Evolutionary conservation across 2,113 vertebrate genomes (phyloP).

Genomic region (Opisthocomus hoazin): DNA sequence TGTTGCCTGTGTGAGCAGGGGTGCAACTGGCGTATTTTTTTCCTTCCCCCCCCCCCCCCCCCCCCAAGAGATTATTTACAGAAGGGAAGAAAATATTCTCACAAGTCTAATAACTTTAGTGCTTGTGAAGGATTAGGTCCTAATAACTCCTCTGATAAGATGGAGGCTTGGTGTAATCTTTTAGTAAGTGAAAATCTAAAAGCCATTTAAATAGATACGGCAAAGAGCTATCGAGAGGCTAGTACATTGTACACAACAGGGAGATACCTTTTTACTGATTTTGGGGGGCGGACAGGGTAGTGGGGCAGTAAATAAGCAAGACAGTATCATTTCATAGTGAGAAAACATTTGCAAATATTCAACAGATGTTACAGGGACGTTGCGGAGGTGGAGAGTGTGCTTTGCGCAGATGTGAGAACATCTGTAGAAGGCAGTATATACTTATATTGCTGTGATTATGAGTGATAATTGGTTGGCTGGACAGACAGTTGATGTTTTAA

Average conservation of each 20-base stretch:
- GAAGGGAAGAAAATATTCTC: slow-evolving; percentile 21
- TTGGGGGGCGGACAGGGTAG: not conserved
- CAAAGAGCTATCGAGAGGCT: not conserved
- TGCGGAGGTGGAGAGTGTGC: not conserved
- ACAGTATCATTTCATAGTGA: not conserved
- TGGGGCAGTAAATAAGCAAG: not conserved
- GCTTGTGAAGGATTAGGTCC: slow-evolving; percentile 31
- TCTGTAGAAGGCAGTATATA: not conserved
- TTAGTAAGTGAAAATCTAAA: slow-evolving; percentile 29
- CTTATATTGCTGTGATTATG: not conserved
- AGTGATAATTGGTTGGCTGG: slow-evolving; percentile 14
- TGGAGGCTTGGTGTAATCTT: slow-evolving; percentile 21
- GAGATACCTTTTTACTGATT: not conserved
- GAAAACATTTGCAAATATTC: not conserved
- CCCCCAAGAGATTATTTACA: not conserved
- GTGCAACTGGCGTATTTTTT: not conserved
- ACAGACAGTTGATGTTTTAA: slow-evolving; percentile 5
- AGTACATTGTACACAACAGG: not conserved
- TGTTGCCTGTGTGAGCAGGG: not conserved
- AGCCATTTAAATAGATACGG: not conserved
- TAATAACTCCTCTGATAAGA: slow-evolving; percentile 45
- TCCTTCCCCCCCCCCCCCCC: accelerated
- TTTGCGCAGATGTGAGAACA: slow-evolving; percentile 23
- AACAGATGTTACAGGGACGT: not conserved
- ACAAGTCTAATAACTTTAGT: slow-evolving; percentile 27